These are phyloP conservation scores for Boloria selene DNA, from an alignment of 2,888 invertebrate species.

Conservation along the genomic window DNA sequence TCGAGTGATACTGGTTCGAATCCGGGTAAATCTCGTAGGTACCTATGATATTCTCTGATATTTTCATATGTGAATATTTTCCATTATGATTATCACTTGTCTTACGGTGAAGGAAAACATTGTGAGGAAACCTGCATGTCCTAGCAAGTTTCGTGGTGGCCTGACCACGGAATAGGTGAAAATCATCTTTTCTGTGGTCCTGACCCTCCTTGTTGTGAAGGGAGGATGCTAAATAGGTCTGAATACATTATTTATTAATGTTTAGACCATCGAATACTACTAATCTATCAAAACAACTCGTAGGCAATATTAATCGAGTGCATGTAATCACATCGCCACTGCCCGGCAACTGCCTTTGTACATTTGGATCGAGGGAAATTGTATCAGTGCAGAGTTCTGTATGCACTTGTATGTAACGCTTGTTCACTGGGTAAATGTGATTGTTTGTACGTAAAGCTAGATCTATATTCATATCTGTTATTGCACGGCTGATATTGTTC, in stretches of 20 bases:
- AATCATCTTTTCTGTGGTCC: too few relatives aligned
- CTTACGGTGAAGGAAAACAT: too few relatives aligned
- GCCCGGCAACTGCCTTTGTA: conserved; percentile 42
- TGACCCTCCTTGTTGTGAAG: too few relatives aligned
- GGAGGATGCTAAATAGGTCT: too few relatives aligned
- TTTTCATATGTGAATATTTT: too few relatives aligned
- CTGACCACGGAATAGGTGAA: too few relatives aligned
- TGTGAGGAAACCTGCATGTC: too few relatives aligned
- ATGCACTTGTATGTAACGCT: conserved; percentile 29
- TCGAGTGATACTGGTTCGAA: too few relatives aligned
- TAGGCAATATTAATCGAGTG: conserved; percentile 31
- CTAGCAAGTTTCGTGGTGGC: too few relatives aligned
- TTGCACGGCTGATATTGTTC: not conserved
- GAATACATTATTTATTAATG: conserved; percentile 1
- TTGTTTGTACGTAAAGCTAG: conserved; percentile 10
- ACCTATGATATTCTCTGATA: too few relatives aligned
- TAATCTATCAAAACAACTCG: conserved; percentile 26
- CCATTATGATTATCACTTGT: too few relatives aligned
- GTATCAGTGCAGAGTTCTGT: conserved; percentile 50
- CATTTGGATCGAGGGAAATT: conserved; percentile 52
- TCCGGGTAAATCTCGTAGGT: too few relatives aligned
- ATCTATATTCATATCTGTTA: conserved; percentile 4
- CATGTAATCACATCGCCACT: conserved; percentile 29
- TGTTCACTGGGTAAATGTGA: conserved; percentile 19
- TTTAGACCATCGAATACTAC: not conserved